Conservation (phyloP, 2,888 invertebrate species). For the Drosophila ezoana region DNA sequence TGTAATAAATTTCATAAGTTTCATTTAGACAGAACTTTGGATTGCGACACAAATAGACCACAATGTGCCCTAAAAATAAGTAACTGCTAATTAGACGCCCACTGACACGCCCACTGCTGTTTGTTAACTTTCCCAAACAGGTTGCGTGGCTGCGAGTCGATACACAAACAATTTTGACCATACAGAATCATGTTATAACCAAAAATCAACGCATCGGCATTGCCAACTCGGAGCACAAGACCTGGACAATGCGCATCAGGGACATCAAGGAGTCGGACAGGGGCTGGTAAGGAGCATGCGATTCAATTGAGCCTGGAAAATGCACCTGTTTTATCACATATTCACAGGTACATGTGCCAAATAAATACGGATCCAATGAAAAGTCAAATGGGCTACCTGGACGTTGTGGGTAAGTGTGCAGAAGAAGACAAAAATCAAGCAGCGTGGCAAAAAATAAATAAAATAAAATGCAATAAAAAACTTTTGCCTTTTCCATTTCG, state of each 20-base stretch:
- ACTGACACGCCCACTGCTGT: not conserved
- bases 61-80: not conserved
- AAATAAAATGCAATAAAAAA: constrained; percentile 1
- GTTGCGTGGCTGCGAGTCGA: constrained; percentile 86
- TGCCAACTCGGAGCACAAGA: constrained; percentile 91
- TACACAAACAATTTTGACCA: constrained; percentile 95
- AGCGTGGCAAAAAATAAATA: not conserved
- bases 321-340: not conserved
- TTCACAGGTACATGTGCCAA: constrained; percentile 85
- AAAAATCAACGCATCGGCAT: constrained; percentile 94
- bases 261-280: constrained; percentile 92
- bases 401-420: constrained; percentile 91
- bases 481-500: constrained; percentile 46
- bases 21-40: not conserved
- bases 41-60: not conserved
- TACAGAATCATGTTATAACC: constrained; percentile 95
- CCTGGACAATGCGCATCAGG: constrained; percentile 92
- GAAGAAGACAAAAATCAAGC: constrained; percentile 21
- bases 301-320: not conserved
- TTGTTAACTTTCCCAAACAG: constrained; percentile 58
- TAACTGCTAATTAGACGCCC: constrained; percentile 18
- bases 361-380: constrained; percentile 86
- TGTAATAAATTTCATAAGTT: not conserved
- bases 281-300: constrained; percentile 86
- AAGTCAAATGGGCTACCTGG: constrained; percentile 92